Conservation (phyloP, 2,888 invertebrate genomes). For the Steinernema carpocapsae region DNA sequence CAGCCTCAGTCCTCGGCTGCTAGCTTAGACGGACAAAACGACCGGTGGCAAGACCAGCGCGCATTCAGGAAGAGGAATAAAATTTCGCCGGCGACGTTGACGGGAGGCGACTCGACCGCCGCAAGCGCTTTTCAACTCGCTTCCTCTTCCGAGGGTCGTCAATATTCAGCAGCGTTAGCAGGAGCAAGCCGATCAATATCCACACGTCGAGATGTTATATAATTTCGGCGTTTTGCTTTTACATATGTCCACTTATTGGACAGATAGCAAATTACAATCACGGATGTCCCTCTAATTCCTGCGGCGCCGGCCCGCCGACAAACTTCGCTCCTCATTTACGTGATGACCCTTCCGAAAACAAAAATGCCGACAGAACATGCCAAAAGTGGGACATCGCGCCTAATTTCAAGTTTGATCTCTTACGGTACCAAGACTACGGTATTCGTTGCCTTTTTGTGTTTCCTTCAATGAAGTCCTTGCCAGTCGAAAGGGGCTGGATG, state of each 20-base stretch:
- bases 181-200: slow-evolving; percentile 34
- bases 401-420: no score
- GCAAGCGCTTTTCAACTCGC: slow-evolving; percentile 34
- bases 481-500: no score
- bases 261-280: slow-evolving; percentile 19
- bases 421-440: no score
- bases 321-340: slow-evolving; percentile 22
- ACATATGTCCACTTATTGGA: slow-evolving; percentile 29
- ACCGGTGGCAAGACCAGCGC: slow-evolving; percentile 32
- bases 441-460: no score
- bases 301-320: not conserved
- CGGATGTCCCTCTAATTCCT: slow-evolving; percentile 15
- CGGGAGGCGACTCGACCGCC: slow-evolving; percentile 33
- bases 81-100: slow-evolving; percentile 24
- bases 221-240: slow-evolving; percentile 31
- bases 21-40: slow-evolving; percentile 25
- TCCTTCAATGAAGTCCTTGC: no score
- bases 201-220: slow-evolving; percentile 20
- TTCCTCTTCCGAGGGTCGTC: slow-evolving; percentile 32
- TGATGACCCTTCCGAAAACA: not conserved
- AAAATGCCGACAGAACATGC: not conserved
- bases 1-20: not conserved
- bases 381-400: not conserved
- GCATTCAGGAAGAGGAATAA: slow-evolving; percentile 35
- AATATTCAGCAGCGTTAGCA: slow-evolving; percentile 21